phyloP scores from a whole-genome alignment of 2,888 invertebrate species.

The Eudemis profundana region DNA sequence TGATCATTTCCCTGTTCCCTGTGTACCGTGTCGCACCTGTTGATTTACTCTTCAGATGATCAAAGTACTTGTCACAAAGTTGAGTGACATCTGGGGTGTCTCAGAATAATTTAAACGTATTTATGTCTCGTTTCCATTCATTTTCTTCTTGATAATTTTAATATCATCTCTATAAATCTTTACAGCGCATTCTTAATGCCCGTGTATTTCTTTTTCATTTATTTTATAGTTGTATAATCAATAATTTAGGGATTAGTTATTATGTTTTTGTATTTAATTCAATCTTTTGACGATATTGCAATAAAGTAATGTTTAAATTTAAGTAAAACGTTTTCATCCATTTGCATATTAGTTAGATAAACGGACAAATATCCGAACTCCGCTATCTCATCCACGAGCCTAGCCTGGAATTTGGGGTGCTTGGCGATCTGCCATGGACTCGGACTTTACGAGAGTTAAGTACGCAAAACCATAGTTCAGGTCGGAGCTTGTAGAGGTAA shows the following conservation, averaged over 20 bases:
- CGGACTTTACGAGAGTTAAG: conserved; percentile 16
- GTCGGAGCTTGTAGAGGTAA: conserved; percentile 9
- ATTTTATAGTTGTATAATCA: no score
- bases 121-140: no score
- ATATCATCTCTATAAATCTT: no score
- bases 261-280: background rate
- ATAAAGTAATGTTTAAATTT: conserved; percentile 1
- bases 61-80: conserved; percentile 17
- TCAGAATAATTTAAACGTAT: no score
- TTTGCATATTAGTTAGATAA: conserved; percentile 40
- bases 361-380: conserved; percentile 33
- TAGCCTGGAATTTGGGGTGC: conserved; percentile 22
- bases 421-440: conserved; percentile 34
- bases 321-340: conserved; percentile 15
- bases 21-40: conserved; percentile 34
- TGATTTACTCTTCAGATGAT: conserved; percentile 16
- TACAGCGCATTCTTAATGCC: no score
- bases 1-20: conserved; percentile 15
- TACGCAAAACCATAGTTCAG: conserved; percentile 21
- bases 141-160: no score
- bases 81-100: background rate
- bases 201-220: no score
- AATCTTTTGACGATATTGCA: background rate
- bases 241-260: no score
- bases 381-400: conserved; percentile 36